These are phyloP conservation scores for Pachyramphus minor DNA, from an alignment of 2,113 vertebrate species.

Conservation along the genomic window DNA sequence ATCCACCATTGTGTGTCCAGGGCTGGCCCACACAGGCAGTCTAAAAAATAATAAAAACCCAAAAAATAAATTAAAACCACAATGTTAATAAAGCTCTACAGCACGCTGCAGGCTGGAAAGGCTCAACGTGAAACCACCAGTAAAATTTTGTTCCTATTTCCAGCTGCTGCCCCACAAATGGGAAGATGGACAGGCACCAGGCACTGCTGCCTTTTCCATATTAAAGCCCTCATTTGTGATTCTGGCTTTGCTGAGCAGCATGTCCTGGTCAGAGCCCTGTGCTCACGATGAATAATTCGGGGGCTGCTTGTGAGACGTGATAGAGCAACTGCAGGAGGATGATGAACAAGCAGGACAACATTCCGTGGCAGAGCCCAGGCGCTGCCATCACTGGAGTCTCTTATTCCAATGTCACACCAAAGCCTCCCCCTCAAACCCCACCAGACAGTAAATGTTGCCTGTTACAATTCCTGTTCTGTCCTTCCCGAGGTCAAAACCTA, in stretches of 20 bases:
- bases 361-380: background rate
- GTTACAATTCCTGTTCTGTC: background rate
- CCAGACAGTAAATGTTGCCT: background rate
- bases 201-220: background rate
- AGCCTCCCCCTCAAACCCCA: background rate
- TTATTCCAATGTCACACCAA: accelerated
- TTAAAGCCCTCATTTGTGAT: background rate
- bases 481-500: background rate
- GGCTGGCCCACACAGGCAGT: background rate
- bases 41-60: background rate
- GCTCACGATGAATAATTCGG: accelerated
- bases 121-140: background rate
- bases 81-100: background rate
- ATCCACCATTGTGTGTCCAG: background rate
- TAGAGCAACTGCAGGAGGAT: accelerated
- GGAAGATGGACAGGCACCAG: background rate
- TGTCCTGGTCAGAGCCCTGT: accelerated
- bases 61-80: background rate
- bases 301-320: background rate
- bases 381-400: background rate
- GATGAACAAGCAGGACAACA: background rate
- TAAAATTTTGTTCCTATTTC: background rate
- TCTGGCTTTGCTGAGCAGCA: background rate
- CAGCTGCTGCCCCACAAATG: background rate
- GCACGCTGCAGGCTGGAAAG: background rate